phyloP scores from a whole-genome alignment of 2,113 vertebrate genomes.

The Coturnix japonica region DNA sequence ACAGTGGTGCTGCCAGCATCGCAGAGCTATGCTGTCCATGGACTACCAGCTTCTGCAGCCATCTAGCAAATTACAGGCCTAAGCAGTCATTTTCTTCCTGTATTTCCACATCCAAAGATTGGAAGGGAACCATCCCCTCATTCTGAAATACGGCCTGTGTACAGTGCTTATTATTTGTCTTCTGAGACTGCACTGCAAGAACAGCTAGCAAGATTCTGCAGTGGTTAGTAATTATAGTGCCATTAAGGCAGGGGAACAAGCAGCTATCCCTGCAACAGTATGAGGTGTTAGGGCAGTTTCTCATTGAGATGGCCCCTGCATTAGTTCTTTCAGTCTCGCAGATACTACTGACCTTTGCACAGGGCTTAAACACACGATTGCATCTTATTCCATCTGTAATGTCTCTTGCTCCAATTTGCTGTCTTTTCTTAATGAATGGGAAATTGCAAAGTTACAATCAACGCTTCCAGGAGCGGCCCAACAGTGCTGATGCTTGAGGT shows the following conservation, averaged over 20 bases:
- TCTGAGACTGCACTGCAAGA: not conserved
- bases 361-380: not conserved
- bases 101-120: not conserved
- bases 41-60: not conserved
- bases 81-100: not conserved
- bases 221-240: fast-evolving
- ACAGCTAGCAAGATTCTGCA: not conserved
- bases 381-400: not conserved
- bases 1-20: fast-evolving
- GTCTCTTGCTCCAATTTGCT: not conserved
- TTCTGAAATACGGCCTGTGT: not conserved
- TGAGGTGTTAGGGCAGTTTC: not conserved
- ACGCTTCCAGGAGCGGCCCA: not conserved
- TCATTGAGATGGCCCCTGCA: not conserved
- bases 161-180: not conserved
- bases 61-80: not conserved
- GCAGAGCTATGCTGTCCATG: not conserved
- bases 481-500: not conserved
- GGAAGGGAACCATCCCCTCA: not conserved
- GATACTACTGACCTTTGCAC: not conserved
- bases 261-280: not conserved
- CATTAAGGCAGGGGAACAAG: not conserved
- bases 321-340: not conserved
- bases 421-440: not conserved
- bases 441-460: not conserved